phyloP scores from a whole-genome alignment of 2,797 vertebrate genomes.

The Danio albolineatus region DNA sequence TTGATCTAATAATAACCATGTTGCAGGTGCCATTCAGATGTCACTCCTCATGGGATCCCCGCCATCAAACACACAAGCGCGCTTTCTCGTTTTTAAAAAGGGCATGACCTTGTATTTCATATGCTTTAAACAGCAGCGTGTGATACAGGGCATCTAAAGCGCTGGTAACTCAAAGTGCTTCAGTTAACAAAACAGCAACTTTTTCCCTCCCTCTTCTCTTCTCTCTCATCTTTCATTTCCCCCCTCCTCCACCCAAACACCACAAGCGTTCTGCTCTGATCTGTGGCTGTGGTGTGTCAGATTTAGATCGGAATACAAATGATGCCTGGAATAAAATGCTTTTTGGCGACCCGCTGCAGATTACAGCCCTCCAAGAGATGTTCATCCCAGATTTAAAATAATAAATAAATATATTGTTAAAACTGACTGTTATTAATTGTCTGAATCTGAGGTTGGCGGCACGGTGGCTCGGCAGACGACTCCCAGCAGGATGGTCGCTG shows the following conservation, averaged over 20 bases:
- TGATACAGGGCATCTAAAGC: slow-evolving; percentile 6
- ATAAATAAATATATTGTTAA: too few relatives aligned
- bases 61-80: background rate
- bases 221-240: slow-evolving; percentile 30
- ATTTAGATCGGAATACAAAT: slow-evolving; percentile 44
- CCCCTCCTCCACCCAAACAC: slow-evolving; percentile 68
- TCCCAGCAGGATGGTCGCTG: too few relatives aligned
- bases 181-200: slow-evolving; percentile 32
- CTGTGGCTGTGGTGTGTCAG: slow-evolving; percentile 25
- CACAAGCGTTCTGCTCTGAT: slow-evolving; percentile 24
- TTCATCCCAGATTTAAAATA: slow-evolving; percentile 8
- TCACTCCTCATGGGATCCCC: slow-evolving; percentile 70
- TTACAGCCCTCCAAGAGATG: slow-evolving; percentile 32
- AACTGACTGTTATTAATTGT: too few relatives aligned
- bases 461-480: too few relatives aligned
- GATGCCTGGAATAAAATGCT: slow-evolving; percentile 26
- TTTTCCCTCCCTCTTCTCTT: background rate
- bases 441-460: too few relatives aligned
- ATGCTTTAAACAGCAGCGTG: slow-evolving; percentile 11
- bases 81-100: background rate
- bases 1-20: slow-evolving; percentile 76
- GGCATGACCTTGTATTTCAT: slow-evolving; percentile 11
- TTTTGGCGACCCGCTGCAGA: slow-evolving; percentile 3
- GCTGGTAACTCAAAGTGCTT: slow-evolving; percentile 22
- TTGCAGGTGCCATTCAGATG: slow-evolving; percentile 73